Percentiles rank a stretch among this genome's conserved stretches.
Evolutionary conservation across 2,797 vertebrate species (phyloP).

Genomic region (Cossypha polioptera): DNA sequence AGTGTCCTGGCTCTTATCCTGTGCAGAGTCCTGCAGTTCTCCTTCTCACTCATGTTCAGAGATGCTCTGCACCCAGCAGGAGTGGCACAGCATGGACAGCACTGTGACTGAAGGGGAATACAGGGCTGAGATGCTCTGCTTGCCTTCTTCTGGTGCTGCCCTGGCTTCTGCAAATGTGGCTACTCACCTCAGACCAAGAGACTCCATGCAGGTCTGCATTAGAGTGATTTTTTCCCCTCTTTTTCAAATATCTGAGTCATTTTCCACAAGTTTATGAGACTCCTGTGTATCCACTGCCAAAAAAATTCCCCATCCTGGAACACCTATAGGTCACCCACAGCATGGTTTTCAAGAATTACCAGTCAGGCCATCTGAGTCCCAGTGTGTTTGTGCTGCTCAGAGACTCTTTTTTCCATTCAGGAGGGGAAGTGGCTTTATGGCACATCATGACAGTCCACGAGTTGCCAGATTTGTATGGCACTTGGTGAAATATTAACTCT

Average conservation of each 20-base stretch:
- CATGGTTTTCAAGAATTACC: neutral
- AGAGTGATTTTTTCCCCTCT: neutral
- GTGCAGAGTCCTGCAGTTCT: neutral
- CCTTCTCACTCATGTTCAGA: neutral
- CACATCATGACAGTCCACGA: neutral
- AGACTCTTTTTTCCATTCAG: neutral
- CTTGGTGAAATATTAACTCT: neutral
- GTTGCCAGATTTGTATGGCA: neutral
- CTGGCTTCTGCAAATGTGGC: neutral
- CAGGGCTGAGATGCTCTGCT: neutral
- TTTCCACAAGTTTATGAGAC: constrained; percentile 50
- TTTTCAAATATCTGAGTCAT: constrained; percentile 52
- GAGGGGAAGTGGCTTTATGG: neutral
- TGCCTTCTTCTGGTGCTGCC: neutral
- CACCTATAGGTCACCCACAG: neutral
- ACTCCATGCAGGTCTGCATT: neutral
- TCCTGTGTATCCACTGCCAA: constrained; percentile 18
- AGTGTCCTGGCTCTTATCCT: neutral
- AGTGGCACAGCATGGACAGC: neutral
- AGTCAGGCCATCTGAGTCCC: neutral
- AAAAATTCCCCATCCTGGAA: neutral
- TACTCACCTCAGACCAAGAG: neutral
- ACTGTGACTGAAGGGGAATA: neutral
- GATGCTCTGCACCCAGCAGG: neutral
- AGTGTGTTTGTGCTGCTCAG: neutral